phyloP scores from a whole-genome alignment of 1,140 invertebrate genomes.

The Drosophila carrolli region DNA sequence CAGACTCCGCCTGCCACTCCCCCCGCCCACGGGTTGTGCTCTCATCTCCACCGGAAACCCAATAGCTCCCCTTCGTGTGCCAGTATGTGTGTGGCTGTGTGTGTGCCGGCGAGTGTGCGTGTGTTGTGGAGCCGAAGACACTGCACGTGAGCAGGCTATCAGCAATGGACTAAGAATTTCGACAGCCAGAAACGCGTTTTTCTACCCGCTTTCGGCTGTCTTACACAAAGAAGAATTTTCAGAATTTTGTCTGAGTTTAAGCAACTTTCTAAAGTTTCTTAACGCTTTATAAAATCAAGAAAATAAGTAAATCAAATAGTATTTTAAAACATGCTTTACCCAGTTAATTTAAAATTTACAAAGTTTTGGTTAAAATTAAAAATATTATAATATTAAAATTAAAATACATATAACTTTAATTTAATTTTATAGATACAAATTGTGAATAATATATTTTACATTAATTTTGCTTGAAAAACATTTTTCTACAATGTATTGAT shows the following conservation, averaged over 20 bases:
- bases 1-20: constrained; percentile 27
- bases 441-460: too few relatives aligned
- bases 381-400: too few relatives aligned
- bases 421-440: too few relatives aligned
- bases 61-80: constrained; percentile 36
- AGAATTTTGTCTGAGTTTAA: neutral
- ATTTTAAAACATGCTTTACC: too few relatives aligned
- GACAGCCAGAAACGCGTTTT: constrained; percentile 30
- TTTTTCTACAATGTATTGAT: too few relatives aligned
- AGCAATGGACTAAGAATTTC: constrained; percentile 41
- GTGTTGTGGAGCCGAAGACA: constrained; percentile 37
- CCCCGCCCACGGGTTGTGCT: constrained; percentile 4
- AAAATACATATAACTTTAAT: too few relatives aligned
- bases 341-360: too few relatives aligned
- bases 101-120: constrained; percentile 7
- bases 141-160: constrained; percentile 64
- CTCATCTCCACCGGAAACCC: constrained; percentile 38
- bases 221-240: neutral
- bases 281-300: too few relatives aligned
- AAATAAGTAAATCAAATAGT: too few relatives aligned
- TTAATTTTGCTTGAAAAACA: too few relatives aligned
- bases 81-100: constrained; percentile 4
- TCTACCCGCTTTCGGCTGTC: constrained; percentile 1
- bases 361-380: too few relatives aligned
- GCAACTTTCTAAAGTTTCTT: neutral